Conservation (phyloP, 2,888 invertebrate genomes). For the Conus canariensis region DNA sequence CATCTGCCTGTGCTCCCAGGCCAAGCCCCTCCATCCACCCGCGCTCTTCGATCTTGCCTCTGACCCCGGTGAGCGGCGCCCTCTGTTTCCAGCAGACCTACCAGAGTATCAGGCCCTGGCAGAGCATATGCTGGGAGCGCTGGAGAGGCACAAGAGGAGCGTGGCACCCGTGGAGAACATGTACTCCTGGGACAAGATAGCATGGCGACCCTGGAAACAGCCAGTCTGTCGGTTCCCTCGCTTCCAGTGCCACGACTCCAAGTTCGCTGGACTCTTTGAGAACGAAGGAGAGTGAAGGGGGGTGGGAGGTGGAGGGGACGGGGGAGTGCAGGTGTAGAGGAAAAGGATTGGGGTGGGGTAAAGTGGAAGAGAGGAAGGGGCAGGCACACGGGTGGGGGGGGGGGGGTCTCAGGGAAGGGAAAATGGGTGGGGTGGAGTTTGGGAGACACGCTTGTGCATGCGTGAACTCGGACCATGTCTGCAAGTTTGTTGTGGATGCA, state of each 20-base stretch:
- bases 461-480: too few species aligned
- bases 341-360: too few species aligned
- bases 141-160: neutral
- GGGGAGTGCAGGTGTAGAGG: neutral
- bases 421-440: too few species aligned
- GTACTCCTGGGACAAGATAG: neutral
- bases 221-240: neutral
- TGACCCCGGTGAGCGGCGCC: conserved; percentile 22
- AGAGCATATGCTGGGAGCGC: neutral
- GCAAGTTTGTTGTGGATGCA: too few species aligned
- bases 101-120: neutral
- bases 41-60: conserved; percentile 1
- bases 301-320: neutral
- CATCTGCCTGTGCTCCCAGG: neutral
- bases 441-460: too few species aligned
- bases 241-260: neutral
- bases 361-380: too few species aligned
- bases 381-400: too few species aligned
- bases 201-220: neutral
- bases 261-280: neutral
- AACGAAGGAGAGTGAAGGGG: neutral
- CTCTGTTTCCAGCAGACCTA: neutral
- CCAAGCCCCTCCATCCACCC: conserved; percentile 5
- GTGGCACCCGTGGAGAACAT: neutral
- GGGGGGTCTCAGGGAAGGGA: too few species aligned